These are phyloP conservation scores for Antedon mediterranea DNA, from an alignment of 53 echinoderm and acorn worm species.

Conservation along the genomic window DNA sequence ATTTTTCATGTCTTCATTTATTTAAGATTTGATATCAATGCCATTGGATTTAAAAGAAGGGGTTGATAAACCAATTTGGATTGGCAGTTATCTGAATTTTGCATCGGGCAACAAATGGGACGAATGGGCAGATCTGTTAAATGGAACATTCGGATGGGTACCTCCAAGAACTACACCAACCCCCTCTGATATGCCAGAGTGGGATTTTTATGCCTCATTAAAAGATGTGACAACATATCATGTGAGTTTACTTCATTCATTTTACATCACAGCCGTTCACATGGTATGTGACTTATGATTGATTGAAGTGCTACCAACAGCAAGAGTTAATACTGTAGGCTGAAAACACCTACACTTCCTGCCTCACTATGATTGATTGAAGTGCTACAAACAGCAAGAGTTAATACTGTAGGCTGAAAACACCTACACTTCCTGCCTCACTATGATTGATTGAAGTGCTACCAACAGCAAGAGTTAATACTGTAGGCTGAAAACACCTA, in stretches of 20 bases:
- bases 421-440: no score
- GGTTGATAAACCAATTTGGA: conserved; percentile 52
- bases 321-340: no score
- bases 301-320: no score
- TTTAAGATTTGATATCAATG: conserved; percentile 31
- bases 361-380: no score
- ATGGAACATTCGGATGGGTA: conserved; percentile 94
- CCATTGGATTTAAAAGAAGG: conserved; percentile 56
- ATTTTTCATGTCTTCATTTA: background rate
- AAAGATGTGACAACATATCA: conserved; percentile 60
- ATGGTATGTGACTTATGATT: no score
- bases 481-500: no score
- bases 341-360: no score
- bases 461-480: no score
- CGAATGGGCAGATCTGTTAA: conserved; percentile 62
- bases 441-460: no score
- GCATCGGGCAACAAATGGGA: conserved; percentile 41
- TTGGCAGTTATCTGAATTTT: conserved; percentile 82
- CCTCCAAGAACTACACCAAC: conserved; percentile 53
- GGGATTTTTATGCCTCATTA: conserved; percentile 80
- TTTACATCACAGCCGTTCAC: background rate
- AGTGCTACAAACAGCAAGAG: no score
- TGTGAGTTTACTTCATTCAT: conserved; percentile 12
- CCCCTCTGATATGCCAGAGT: conserved; percentile 49
- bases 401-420: no score